Percentiles rank a stretch among this genome's conserved stretches.
Conservation (phyloP, 2,113 vertebrate genomes). For the Vidua macroura region DNA sequence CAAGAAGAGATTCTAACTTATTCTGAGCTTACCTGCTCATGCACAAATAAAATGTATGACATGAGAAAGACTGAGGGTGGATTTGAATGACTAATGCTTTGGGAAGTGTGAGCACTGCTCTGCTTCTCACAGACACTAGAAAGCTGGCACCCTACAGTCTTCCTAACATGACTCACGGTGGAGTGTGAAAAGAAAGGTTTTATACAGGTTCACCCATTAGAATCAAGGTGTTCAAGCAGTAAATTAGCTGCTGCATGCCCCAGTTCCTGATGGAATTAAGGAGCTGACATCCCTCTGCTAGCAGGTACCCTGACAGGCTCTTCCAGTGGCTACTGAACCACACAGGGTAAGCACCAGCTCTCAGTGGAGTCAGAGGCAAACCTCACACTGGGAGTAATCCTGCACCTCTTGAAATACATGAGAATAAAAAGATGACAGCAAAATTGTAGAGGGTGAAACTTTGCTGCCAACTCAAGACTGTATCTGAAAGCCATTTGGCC, state of each 20-base stretch:
- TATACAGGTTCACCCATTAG: neutral
- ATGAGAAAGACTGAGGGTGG: constrained; percentile 10
- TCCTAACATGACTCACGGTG: neutral
- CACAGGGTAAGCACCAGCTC: neutral
- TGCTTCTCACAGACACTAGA: neutral
- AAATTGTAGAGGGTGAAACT: neutral
- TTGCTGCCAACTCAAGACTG: neutral
- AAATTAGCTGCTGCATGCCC: neutral
- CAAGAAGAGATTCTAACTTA: neutral
- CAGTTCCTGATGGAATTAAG: neutral
- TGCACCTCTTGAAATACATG: neutral
- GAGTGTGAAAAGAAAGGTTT: constrained; percentile 1
- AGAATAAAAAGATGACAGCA: neutral
- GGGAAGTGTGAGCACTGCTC: neutral
- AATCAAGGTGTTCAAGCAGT: neutral
- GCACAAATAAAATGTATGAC: neutral
- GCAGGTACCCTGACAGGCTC: accelerated
- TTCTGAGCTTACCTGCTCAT: constrained; percentile 27
- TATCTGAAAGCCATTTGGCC: neutral
- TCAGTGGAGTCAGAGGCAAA: neutral
- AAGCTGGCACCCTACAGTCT: neutral
- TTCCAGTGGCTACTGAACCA: neutral
- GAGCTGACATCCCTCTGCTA: neutral
- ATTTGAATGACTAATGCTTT: constrained; percentile 7
- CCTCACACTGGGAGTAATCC: neutral